phyloP scores from a whole-genome alignment of 2,113 vertebrate species.

The Sciurus niger region DNA sequence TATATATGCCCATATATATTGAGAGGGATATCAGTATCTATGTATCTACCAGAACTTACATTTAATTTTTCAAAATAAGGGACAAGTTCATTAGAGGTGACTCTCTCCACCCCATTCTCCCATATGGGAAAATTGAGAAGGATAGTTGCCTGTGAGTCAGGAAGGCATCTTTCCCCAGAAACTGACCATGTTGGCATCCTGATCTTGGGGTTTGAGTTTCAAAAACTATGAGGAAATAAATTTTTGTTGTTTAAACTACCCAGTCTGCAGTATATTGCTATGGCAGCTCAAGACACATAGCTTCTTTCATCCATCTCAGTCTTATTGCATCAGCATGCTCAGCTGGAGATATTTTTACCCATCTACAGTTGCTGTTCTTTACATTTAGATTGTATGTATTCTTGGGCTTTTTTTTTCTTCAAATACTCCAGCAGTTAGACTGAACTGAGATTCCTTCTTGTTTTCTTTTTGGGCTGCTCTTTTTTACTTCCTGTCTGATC shows the following conservation, averaged over 20 bases:
- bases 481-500: not conserved
- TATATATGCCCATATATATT: too few species aligned
- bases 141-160: not conserved
- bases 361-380: not conserved
- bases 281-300: not conserved
- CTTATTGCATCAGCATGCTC: not conserved
- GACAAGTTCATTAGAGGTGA: not conserved
- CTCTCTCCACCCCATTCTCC: not conserved
- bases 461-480: not conserved
- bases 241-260: not conserved
- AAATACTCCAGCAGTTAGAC: not conserved
- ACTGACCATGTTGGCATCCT: too few species aligned
- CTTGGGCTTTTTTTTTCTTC: not conserved
- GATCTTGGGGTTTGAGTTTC: not conserved
- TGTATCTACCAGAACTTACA: not conserved
- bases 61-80: not conserved
- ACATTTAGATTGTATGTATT: not conserved
- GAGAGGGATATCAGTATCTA: too few species aligned
- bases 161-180: not conserved
- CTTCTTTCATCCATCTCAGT: not conserved
- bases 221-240: not conserved
- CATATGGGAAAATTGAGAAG: not conserved
- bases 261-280: too few species aligned
- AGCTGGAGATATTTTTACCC: not conserved
- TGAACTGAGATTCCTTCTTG: not conserved